These are phyloP conservation scores for Sylvia borin DNA, from an alignment of 2,797 vertebrate genomes.

Conservation along the genomic window DNA sequence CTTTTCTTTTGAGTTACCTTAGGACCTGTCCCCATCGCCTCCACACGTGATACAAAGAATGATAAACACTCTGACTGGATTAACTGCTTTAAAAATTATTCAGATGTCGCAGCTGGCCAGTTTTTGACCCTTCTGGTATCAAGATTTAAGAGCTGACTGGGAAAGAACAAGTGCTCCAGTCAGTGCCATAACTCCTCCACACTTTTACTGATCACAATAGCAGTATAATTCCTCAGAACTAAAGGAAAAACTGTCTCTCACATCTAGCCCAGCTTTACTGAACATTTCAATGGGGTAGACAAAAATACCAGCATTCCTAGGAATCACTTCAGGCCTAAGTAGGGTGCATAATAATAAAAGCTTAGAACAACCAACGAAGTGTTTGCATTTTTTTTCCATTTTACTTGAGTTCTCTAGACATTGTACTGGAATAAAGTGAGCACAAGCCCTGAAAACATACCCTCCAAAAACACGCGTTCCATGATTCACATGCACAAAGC, in stretches of 20 bases:
- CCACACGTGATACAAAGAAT: background rate
- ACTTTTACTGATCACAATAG: background rate
- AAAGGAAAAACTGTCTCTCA: background rate
- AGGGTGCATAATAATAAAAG: background rate
- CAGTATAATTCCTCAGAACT: background rate
- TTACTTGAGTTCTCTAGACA: background rate
- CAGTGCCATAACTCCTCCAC: slow-evolving; percentile 11
- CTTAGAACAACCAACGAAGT: background rate
- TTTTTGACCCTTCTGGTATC: slow-evolving; percentile 38
- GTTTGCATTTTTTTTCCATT: background rate
- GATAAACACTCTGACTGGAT: slow-evolving; percentile 15
- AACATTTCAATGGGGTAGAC: background rate
- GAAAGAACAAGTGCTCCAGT: slow-evolving; percentile 34
- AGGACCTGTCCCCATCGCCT: background rate
- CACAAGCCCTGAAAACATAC: background rate
- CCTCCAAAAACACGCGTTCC: background rate
- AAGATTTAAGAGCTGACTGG: slow-evolving; percentile 31
- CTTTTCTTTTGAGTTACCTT: background rate
- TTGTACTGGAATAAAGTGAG: background rate
- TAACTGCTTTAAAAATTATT: slow-evolving; percentile 42
- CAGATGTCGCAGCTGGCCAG: slow-evolving; percentile 32
- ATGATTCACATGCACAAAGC: background rate
- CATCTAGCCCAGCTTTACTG: background rate
- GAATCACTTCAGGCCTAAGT: background rate
- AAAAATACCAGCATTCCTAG: slow-evolving; percentile 1